Evolutionary conservation across 1,140 invertebrate species (phyloP).

Genomic region (Sycobia sp.): DNA sequence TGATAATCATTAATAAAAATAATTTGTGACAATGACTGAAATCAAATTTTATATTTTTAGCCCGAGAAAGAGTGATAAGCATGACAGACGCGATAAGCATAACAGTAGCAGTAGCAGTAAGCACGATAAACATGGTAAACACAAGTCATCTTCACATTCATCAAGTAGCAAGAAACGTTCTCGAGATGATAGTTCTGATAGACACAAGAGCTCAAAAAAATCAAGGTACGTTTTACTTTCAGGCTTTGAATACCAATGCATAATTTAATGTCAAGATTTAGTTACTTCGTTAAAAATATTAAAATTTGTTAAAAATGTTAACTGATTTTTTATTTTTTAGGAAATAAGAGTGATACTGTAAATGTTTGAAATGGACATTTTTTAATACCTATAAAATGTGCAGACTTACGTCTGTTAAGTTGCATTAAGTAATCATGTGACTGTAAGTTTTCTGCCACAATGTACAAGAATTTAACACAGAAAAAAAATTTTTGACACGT

Average conservation of each 20-base stretch:
- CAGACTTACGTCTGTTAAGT: conserved; percentile 13
- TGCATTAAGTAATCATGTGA: conserved; percentile 20
- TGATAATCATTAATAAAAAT: conserved; percentile 49
- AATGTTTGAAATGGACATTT: background rate
- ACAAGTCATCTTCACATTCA: conserved; percentile 56
- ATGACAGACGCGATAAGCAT: conserved; percentile 49
- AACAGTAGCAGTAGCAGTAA: conserved; percentile 8
- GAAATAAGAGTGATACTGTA: conserved; percentile 12
- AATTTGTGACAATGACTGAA: conserved; percentile 21
- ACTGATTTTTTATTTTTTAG: conserved; percentile 8
- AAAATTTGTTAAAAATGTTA: too few relatives aligned
- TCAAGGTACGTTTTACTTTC: conserved; percentile 61
- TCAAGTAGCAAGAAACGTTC: conserved; percentile 69
- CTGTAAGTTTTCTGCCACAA: conserved; percentile 4
- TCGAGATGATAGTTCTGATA: conserved; percentile 74
- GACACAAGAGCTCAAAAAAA: conserved; percentile 70
- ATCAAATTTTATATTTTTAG: conserved; percentile 43
- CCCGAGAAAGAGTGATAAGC: conserved; percentile 60
- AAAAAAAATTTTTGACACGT: conserved; percentile 2
- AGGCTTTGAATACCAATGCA: too few relatives aligned
- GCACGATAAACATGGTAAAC: conserved; percentile 38
- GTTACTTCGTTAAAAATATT: too few relatives aligned
- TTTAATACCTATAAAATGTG: conserved; percentile 7
- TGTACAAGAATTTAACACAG: background rate
- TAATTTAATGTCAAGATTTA: too few relatives aligned